Evolutionary conservation across 2,888 invertebrate genomes (phyloP).

Genomic region (Chaetoderma sp.): DNA sequence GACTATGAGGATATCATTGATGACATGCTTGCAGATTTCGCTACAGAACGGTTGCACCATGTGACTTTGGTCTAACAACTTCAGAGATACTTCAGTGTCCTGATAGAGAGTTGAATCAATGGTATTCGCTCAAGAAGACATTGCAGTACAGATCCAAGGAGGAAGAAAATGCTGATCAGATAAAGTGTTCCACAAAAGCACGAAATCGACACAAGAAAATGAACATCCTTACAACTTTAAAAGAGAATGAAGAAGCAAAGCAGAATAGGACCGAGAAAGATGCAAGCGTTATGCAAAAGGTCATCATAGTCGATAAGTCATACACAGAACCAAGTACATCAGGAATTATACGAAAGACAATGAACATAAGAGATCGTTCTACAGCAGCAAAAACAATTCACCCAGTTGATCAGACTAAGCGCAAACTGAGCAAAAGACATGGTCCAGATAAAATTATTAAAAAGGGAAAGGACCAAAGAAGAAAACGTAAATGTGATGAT

Average conservation of each 20-base stretch:
- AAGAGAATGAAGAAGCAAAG: slow-evolving; percentile 16
- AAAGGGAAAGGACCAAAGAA: too few relatives aligned
- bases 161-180: slow-evolving; percentile 84
- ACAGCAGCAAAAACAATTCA: too few relatives aligned
- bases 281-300: too few relatives aligned
- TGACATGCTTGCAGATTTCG: slow-evolving; percentile 91
- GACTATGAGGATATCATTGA: slow-evolving; percentile 96
- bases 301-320: too few relatives aligned
- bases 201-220: slow-evolving; percentile 79
- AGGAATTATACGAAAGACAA: too few relatives aligned
- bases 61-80: slow-evolving; percentile 88
- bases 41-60: slow-evolving; percentile 82
- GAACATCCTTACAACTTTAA: slow-evolving; percentile 58
- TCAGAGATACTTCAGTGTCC: slow-evolving; percentile 85
- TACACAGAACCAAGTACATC: too few relatives aligned
- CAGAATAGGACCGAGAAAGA: too few relatives aligned
- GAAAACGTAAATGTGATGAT: too few relatives aligned
- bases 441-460: too few relatives aligned
- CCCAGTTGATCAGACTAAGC: too few relatives aligned
- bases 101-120: slow-evolving; percentile 72
- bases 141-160: slow-evolving; percentile 74
- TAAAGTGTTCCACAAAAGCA: slow-evolving; percentile 81
- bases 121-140: slow-evolving; percentile 49
- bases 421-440: too few relatives aligned
- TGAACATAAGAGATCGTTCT: too few relatives aligned